Percentiles rank a stretch among this genome's conserved stretches.
Evolutionary conservation across 2,113 vertebrate genomes (phyloP).

Genomic region (Glaucidium brasilianum): DNA sequence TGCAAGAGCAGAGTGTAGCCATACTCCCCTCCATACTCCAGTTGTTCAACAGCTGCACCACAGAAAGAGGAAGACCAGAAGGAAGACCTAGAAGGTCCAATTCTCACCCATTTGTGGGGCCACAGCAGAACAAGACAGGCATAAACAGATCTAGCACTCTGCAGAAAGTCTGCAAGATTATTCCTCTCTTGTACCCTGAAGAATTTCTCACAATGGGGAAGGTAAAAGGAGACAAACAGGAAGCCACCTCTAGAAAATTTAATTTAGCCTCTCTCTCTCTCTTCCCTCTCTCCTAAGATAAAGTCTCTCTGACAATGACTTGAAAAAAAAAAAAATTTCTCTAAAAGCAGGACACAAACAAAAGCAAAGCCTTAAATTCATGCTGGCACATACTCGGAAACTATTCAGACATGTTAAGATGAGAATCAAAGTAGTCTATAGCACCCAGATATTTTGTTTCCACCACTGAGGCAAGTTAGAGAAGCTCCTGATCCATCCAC

Average conservation of each 20-base stretch:
- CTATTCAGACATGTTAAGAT: background rate
- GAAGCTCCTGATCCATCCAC: background rate
- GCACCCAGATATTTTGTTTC: background rate
- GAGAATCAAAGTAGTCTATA: background rate
- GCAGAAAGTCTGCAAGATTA: background rate
- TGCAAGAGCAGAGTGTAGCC: background rate
- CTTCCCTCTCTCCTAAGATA: background rate
- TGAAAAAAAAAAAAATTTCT: background rate
- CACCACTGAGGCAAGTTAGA: background rate
- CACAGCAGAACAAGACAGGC: background rate
- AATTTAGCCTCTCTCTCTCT: background rate
- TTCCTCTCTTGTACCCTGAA: background rate
- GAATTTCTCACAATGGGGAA: background rate
- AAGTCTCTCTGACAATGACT: background rate
- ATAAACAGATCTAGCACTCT: background rate
- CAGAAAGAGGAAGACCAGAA: background rate
- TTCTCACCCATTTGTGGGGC: background rate
- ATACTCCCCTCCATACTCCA: background rate
- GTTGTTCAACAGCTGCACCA: background rate
- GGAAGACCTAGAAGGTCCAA: background rate
- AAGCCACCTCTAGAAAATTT: background rate
- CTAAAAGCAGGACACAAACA: background rate
- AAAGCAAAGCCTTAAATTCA: background rate
- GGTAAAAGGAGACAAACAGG: background rate
- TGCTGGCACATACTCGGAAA: background rate